Base-by-base conservation (phyloP, 1,140 invertebrate genomes). In the Drosophila navojoa region DNA sequence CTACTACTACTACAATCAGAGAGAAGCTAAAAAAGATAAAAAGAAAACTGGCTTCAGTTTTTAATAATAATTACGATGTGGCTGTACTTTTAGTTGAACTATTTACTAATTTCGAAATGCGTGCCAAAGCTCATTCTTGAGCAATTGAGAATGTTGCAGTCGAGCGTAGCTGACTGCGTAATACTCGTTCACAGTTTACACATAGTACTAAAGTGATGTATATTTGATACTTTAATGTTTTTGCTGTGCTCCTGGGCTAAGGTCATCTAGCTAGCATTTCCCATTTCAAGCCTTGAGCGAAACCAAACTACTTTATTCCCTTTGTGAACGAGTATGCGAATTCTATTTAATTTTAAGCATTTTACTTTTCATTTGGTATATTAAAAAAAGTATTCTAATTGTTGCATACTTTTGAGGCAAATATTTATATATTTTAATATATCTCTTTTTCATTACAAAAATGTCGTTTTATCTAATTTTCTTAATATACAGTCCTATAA, bases 361-460 rank as follows among this genome's bases (percentile, higher is more conserved):
- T 38, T 38, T 32, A 9, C 32, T 11, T 13, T 38, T 11, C 11
- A 38, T 38, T 11, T 38, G 1, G 35, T 11, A 38, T 38, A 4
- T 38, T 38, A 9, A 11, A 13, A 3, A 13, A 38, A n/a, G n/a
- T n/a, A 38, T n/a, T 22, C 11, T 13, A 27, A 68, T 40, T 59
- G 45, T 73, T 61, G 71, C 64, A 73, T 73, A 73, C 64, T 68
- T 73, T 69, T 50, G 15, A 47, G 42, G 19, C 11, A 35, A 38
- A 38, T 38, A 4, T 38, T 11, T 29, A 29, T 5, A 29, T 32
- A 32, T n/a, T n/a, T 32, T 5, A 32, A 32, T 32, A 5, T 3
- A 66, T 54, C 25, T 22, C 11, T 22, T 1, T 45, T 54, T 25
- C 42, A 60, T 25, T 47, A 52, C 42, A 66, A 29, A 29, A 1